phyloP scores from a whole-genome alignment of 2,113 vertebrate genomes.

The Apodemus speciosus region DNA sequence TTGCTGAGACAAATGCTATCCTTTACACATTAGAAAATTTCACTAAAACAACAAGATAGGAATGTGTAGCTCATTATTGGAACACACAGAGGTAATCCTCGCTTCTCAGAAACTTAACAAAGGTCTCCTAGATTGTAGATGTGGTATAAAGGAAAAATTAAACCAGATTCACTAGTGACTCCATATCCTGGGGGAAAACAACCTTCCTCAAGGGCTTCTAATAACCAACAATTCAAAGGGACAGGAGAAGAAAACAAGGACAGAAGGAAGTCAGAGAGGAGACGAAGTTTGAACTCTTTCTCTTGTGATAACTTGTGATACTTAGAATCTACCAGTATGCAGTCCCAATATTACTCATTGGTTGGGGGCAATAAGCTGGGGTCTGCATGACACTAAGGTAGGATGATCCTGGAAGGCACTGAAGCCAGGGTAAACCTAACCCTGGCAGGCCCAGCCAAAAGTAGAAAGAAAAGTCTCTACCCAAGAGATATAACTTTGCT shows the following conservation, averaged over 20 bases:
- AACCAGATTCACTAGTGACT: background rate
- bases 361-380: background rate
- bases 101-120: conserved; percentile 44
- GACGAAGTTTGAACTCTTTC: background rate
- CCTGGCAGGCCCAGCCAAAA: background rate
- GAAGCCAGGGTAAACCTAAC: background rate
- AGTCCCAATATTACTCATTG: background rate
- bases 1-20: background rate
- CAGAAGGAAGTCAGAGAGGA: background rate
- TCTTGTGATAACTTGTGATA: background rate
- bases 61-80: background rate
- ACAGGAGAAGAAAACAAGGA: background rate
- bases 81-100: conserved; percentile 2
- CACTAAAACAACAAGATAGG: background rate
- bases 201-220: background rate
- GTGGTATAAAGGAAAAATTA: background rate
- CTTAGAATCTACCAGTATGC: background rate
- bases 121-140: conserved; percentile 24
- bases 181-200: background rate
- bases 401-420: background rate
- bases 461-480: background rate
- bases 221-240: background rate
- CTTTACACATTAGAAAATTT: background rate
- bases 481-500: background rate
- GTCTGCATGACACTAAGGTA: background rate